Evolutionary conservation across 2,797 vertebrate genomes (phyloP).

Genomic region (Vultur gryphus): DNA sequence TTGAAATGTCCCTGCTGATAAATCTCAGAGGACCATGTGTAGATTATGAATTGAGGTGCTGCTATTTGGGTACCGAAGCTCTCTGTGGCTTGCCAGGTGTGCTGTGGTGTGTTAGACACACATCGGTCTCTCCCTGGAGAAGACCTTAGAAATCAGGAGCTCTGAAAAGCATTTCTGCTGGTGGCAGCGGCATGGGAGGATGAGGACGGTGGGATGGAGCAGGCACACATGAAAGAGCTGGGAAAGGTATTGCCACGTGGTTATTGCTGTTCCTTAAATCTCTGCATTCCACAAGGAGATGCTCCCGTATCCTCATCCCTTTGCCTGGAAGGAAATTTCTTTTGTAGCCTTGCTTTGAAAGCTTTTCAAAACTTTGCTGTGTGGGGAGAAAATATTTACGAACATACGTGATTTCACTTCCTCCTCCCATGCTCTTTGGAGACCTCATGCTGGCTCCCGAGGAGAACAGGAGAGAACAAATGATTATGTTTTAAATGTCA

Average conservation of each 20-base stretch:
- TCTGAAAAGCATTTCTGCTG: not conserved
- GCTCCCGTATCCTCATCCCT: not conserved
- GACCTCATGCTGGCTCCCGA: not conserved
- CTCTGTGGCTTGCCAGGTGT: not conserved
- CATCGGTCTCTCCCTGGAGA: not conserved
- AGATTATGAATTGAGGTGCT: slow-evolving; percentile 3
- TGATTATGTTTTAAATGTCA: slow-evolving; percentile 25
- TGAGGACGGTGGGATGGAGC: not conserved
- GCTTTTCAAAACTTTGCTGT: not conserved
- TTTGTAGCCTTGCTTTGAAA: slow-evolving; percentile 1
- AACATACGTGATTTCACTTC: not conserved
- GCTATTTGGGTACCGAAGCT: not conserved
- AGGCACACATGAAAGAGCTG: not conserved
- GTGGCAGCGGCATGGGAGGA: not conserved
- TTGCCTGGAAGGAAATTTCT: not conserved
- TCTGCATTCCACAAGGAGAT: not conserved
- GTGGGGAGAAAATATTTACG: not conserved
- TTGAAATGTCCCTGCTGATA: slow-evolving; percentile 51
- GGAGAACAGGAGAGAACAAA: slow-evolving; percentile 27
- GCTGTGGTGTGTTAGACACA: not conserved
- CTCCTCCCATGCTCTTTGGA: slow-evolving; percentile 6
- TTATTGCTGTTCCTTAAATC: not conserved
- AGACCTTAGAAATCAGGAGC: not conserved
- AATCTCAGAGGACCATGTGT: not conserved
- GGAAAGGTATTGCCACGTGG: not conserved